Conservation (phyloP, 2,113 vertebrate species). For the Theristicus caerulescens region DNA sequence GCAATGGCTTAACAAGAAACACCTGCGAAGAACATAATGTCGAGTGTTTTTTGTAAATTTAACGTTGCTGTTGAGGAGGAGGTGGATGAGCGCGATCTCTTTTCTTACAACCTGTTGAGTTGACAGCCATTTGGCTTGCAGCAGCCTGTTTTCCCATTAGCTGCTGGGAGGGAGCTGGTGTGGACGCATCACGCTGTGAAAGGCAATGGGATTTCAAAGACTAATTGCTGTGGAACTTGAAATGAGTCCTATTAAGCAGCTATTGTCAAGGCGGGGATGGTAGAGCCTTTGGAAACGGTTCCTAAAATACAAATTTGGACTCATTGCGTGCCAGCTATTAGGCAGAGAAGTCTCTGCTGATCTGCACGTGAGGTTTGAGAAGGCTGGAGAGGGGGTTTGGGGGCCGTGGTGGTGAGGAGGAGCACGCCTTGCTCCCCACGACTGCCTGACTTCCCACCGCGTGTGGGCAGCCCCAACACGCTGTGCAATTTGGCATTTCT, state of each 20-base stretch:
- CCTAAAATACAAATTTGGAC: neutral
- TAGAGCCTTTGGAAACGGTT: neutral
- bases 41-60: neutral
- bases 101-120: neutral
- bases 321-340: neutral
- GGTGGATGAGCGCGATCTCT: neutral
- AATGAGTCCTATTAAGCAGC: neutral
- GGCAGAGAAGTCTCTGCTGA: neutral
- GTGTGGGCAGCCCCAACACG: too few relatives aligned
- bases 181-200: accelerated
- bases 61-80: neutral
- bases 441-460: accelerated
- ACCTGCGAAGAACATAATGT: neutral
- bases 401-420: accelerated
- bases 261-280: neutral
- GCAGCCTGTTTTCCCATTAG: neutral
- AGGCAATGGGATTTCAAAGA: neutral
- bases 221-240: neutral
- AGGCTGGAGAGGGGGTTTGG: neutral
- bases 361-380: neutral
- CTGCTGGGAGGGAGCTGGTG: neutral
- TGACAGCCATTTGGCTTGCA: neutral
- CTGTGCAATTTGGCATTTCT: neutral
- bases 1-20: neutral
- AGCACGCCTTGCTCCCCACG: accelerated